Evolutionary conservation across 2,888 invertebrate genomes (phyloP).

Genomic region (Limnephilus lunatus): DNA sequence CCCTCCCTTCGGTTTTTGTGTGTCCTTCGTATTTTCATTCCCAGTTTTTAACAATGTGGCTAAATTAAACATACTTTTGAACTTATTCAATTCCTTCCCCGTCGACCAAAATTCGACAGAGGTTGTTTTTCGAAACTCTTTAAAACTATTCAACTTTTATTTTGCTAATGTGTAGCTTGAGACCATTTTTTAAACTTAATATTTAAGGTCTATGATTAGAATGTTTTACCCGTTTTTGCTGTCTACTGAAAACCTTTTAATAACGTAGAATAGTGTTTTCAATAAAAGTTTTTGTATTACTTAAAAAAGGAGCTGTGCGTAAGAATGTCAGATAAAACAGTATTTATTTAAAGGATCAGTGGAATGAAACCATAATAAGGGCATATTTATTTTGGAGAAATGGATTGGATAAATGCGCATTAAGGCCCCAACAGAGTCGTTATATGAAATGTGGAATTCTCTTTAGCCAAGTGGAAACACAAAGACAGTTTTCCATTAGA

Average conservation of each 20-base stretch:
- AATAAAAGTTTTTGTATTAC: neutral
- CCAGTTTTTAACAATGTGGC: neutral
- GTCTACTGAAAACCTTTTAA: neutral
- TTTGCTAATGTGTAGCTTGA: neutral
- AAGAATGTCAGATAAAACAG: neutral
- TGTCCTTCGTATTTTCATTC: neutral
- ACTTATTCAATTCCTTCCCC: neutral
- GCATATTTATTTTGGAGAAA: constrained; percentile 25
- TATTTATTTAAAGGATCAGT: neutral
- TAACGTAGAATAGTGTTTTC: neutral
- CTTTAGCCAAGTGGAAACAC: constrained; percentile 18
- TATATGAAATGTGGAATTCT: constrained; percentile 22
- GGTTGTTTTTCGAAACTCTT: neutral
- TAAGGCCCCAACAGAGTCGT: neutral
- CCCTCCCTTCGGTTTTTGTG: neutral
- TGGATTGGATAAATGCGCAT: constrained; percentile 11
- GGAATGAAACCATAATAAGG: neutral
- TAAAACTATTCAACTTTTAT: too few species aligned
- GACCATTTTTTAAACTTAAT: neutral
- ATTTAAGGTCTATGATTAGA: neutral
- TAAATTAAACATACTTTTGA: neutral
- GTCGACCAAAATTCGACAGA: neutral
- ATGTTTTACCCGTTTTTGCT: neutral
- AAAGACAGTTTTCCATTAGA: constrained; percentile 37
- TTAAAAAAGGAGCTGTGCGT: neutral